Base-by-base conservation (phyloP, 2,888 invertebrate species). In the Fissipunctia ypsillon region DNA sequence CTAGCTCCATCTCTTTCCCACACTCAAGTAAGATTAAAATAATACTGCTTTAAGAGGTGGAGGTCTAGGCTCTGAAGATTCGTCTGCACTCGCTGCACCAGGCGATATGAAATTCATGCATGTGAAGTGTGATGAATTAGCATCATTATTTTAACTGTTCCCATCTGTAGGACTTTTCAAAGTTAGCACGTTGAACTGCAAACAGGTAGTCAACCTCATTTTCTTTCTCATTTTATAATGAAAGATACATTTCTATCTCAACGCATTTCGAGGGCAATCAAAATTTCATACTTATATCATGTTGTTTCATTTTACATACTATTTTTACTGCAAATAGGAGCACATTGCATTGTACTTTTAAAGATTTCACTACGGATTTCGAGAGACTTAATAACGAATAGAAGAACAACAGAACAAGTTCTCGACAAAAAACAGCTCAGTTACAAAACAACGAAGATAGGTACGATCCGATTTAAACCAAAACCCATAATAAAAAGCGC, bases 101-200 rank as follows among this genome's bases (percentile, higher is more conserved):
- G 25, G 14, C 22, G 2, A 60, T 56, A 45, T 19, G 25, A 66
- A 73, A 78, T 31, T 38, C 31, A 41, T 59, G 59, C 48, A 61
- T 68, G 4, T 65, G 69, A 76, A 69, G 60, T 66, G 28, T 50
- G 52, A 43, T 31, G 41, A 78, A 67, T 80, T 63, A 74, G 57
- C 66, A 57, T 52, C 22, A 67, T 50, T 50, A 61, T 61, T 61
- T 38, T 76, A 76, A 79, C 60, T 60, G 65, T 45, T 22, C 31
- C 19, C n/a, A 41, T 41, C 52, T 69, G 35, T 69, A 38, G 35
- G 59, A 50, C 48, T 60, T 74, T 35, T 76, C 45, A 50, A 75
- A 76, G 56, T 81, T 54, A 81, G 64, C 59, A 45, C 22, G 45
- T 43, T 66, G 54, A 80, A 73, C 66, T 57, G 45, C 14, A 10